Conservation (phyloP, 1,140 invertebrate species). For the Panagrolaimus sp. region DNA sequence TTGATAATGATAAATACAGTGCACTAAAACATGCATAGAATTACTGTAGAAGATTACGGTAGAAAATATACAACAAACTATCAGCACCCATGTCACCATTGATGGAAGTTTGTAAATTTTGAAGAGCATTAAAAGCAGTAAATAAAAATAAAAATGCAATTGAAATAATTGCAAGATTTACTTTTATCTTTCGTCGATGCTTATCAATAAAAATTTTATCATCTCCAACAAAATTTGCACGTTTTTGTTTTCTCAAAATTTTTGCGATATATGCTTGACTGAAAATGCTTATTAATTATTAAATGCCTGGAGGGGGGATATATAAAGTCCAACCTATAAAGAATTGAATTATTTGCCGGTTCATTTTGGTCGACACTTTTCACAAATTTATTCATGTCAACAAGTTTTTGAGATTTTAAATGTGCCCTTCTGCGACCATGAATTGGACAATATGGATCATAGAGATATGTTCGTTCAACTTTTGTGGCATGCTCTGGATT, state of each 20-base stretch:
- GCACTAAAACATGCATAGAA: constrained; percentile 39
- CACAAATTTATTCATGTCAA: constrained; percentile 55
- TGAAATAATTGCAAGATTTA: not conserved
- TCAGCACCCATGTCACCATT: constrained; percentile 57
- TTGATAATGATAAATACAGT: constrained; percentile 49
- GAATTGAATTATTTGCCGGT: constrained; percentile 17
- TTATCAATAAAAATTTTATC: constrained; percentile 44
- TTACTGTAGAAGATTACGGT: too few relatives aligned
- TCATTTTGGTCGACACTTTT: constrained; percentile 37
- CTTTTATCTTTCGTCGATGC: constrained; percentile 46
- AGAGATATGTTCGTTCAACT: constrained; percentile 41
- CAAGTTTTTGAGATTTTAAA: constrained; percentile 25
- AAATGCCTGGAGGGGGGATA: too few relatives aligned
- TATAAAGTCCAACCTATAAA: too few relatives aligned
- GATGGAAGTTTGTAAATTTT: constrained; percentile 69
- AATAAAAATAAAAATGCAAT: constrained; percentile 84
- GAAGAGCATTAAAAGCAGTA: constrained; percentile 82
- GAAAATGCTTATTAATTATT: too few relatives aligned
- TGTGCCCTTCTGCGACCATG: constrained; percentile 47
- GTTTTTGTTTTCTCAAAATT: constrained; percentile 47
- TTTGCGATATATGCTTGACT: constrained; percentile 56
- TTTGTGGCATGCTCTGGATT: constrained; percentile 17
- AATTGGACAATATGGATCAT: constrained; percentile 56
- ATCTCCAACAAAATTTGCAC: constrained; percentile 43
- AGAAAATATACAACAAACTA: constrained; percentile 34